These are phyloP conservation scores for Herminia tarsipennalis DNA, from an alignment of 2,888 invertebrate species.

Conservation along the genomic window DNA sequence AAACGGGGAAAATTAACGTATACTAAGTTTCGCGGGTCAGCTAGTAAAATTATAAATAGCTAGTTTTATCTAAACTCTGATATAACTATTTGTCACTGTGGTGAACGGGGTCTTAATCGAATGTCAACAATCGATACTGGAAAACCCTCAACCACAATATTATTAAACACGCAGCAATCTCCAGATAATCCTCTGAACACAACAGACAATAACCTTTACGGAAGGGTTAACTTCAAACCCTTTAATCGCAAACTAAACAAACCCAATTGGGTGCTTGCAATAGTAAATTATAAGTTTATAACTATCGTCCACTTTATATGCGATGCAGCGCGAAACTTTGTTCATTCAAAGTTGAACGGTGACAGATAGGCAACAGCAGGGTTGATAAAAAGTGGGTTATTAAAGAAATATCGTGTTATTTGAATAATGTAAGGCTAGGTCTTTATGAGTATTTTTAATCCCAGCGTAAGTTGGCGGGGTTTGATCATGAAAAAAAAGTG, in stretches of 20 bases:
- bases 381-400: background rate
- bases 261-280: constrained; percentile 9
- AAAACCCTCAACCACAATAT: no score
- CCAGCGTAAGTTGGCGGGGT: no score
- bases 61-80: no score
- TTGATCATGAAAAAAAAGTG: no score
- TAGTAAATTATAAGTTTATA: background rate
- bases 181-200: background rate
- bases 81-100: no score
- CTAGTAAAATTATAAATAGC: no score
- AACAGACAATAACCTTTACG: background rate
- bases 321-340: constrained; percentile 28
- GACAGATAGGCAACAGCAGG: background rate
- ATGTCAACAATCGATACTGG: no score
- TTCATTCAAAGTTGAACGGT: constrained; percentile 23
- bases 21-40: no score
- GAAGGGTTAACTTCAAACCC: background rate
- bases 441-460: no score
- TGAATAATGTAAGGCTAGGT: background rate
- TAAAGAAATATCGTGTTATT: background rate
- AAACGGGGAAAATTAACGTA: no score
- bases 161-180: background rate
- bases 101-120: no score
- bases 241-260: constrained; percentile 14
- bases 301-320: constrained; percentile 25